Conservation (phyloP, 2,797 vertebrate species). For the Centroberyx gerrardi region DNA sequence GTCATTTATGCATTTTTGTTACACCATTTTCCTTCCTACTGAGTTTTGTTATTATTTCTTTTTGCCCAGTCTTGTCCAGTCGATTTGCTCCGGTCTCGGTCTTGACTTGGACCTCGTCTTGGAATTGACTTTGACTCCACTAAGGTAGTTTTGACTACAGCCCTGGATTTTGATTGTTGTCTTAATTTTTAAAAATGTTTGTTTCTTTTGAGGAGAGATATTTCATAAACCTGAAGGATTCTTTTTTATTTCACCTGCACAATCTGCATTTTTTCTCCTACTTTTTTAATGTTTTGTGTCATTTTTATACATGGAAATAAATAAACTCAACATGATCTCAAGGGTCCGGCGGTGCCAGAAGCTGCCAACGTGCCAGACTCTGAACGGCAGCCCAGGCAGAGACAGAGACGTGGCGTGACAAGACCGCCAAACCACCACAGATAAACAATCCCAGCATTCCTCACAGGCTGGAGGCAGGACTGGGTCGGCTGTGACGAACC, state of each 20-base stretch:
- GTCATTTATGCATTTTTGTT: too few species aligned
- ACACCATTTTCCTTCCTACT: too few species aligned
- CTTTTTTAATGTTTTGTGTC: background rate
- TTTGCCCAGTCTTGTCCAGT: too few species aligned
- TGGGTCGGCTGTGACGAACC: constrained; percentile 41
- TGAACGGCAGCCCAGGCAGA: background rate
- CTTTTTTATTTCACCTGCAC: background rate
- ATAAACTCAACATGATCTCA: constrained; percentile 13
- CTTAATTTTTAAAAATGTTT: too few species aligned
- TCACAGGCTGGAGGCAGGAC: constrained; percentile 1
- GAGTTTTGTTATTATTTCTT: too few species aligned
- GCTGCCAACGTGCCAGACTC: background rate
- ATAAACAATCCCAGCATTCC: background rate
- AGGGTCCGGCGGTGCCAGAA: constrained; percentile 13
- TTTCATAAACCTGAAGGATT: background rate
- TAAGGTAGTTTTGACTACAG: background rate
- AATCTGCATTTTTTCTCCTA: background rate
- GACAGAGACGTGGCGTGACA: constrained; percentile 32
- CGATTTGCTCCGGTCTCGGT: background rate
- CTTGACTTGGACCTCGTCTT: too few species aligned
- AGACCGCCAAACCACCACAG: background rate
- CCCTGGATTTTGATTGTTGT: background rate
- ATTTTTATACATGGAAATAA: background rate
- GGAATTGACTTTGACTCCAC: too few species aligned
- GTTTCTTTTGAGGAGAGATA: background rate